Evolutionary conservation across 2,888 invertebrate genomes (phyloP), one percentile per base, ranked within the genome.

Genomic region (Brenthis ino): DNA sequence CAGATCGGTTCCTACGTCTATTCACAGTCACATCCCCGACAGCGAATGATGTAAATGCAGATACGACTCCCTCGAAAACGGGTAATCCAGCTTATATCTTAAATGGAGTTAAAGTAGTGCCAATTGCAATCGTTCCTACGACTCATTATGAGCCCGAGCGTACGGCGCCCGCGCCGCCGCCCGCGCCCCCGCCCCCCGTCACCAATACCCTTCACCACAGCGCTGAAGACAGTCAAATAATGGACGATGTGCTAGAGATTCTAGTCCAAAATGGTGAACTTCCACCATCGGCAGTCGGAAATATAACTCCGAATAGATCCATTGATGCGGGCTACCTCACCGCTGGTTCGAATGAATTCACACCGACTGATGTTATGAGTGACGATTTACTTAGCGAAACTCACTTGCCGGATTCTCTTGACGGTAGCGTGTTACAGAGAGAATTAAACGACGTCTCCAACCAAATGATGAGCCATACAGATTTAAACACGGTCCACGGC

Each of bases 191-290:
- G 0, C 85, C 85, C 3, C 68, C 79, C 0, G 74, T 77, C 0
- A 57, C 77, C 2, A 71, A 82, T 6, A 76, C 82, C 3, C 72
- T 85, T 1, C 87, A 81, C 67, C 86, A 89, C 66, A 80, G 77
- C 51, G 80, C 82, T 75, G 87, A 93, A 78, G 80, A 91, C 81
- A 96, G 96, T 80, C 96, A 97, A 84, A 96, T 96, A 66, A 96
- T 98, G 80, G 97, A 98, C 82, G 98, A 99, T 86, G 98, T 99
- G 0, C 91, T 99, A 66, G 98, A 99, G 83, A 98, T 99, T 76
- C 94, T 99, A 14, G 98, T 98, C 57, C 96, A 98, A 82, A 98
- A 97, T 84, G 98, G 98, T 13, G 98, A 98, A 82, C 87, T 98
- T 68, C 97, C 98, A 1, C 96, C 98, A 11, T 97, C 97, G 77